A percentile compares a stretch with the other conserved stretches of the same genome.
These are phyloP conservation scores for Osmoderma eremita DNA, from an alignment of 2,888 invertebrate genomes.

Conservation along the genomic window DNA sequence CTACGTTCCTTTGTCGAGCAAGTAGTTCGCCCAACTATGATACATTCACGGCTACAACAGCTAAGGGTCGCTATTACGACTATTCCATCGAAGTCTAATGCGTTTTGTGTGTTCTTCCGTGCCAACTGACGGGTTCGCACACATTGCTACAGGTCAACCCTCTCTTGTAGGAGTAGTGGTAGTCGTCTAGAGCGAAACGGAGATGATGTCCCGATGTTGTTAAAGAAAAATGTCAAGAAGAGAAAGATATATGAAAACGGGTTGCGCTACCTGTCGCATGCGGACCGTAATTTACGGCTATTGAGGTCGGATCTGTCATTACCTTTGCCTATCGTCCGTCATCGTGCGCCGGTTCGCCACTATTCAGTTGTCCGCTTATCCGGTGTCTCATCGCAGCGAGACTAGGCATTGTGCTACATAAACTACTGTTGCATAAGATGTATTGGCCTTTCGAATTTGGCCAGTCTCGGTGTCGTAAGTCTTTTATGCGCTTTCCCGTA, in stretches of 20 bases:
- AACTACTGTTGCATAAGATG: slow-evolving; percentile 43
- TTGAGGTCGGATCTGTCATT: slow-evolving; percentile 58
- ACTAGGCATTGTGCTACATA: slow-evolving; percentile 48
- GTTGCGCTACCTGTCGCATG: slow-evolving; percentile 56
- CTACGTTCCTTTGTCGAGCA: slow-evolving; percentile 24
- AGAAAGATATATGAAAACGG: slow-evolving; percentile 35
- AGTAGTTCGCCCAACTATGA: slow-evolving; percentile 10
- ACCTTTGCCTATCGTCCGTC: slow-evolving; percentile 58
- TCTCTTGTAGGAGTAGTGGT: slow-evolving; percentile 17
- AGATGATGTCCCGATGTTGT: slow-evolving; percentile 19
- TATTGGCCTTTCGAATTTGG: slow-evolving; percentile 43
- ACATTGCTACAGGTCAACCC: slow-evolving; percentile 29
- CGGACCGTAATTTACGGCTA: slow-evolving; percentile 58
- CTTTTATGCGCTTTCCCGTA: slow-evolving; percentile 36
- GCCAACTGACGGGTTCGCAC: slow-evolving; percentile 43
- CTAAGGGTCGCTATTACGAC: slow-evolving; percentile 31
- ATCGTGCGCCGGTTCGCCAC: slow-evolving; percentile 49
- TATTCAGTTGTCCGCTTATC: slow-evolving; percentile 57
- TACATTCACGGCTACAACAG: slow-evolving; percentile 25
- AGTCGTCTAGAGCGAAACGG: slow-evolving; percentile 8
- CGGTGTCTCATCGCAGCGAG: slow-evolving; percentile 49
- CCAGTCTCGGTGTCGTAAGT: slow-evolving; percentile 37
- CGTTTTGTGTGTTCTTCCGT: slow-evolving; percentile 57
- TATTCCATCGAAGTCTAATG: slow-evolving; percentile 52
- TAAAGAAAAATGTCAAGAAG: slow-evolving; percentile 25